These are phyloP conservation scores for Argyresthia goedartella DNA, from an alignment of 2,888 invertebrate species.

Conservation along the genomic window DNA sequence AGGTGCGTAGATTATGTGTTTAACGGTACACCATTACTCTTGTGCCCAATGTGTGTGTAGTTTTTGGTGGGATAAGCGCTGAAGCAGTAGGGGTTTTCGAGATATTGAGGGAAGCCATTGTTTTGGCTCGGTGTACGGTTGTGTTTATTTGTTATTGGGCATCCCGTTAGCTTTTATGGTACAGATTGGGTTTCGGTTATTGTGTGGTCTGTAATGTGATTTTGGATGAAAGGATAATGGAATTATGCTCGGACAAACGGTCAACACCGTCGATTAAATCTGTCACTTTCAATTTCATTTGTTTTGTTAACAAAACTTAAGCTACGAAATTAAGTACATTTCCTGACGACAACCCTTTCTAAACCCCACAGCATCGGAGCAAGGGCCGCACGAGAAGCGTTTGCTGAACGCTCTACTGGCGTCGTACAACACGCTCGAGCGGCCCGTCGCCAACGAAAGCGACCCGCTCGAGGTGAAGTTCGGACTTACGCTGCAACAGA, in stretches of 20 bases:
- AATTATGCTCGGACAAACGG: neutral
- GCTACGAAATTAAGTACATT: no score
- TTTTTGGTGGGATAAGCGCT: constrained; percentile 15
- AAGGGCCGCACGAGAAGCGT: constrained; percentile 91
- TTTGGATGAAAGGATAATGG: neutral
- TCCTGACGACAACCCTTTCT: no score
- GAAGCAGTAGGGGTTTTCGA: constrained; percentile 6
- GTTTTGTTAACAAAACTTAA: no score
- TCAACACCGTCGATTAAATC: no score
- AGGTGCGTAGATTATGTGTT: constrained; percentile 44
- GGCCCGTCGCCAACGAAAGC: constrained; percentile 93
- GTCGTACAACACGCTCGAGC: constrained; percentile 89
- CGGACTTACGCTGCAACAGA: constrained; percentile 92
- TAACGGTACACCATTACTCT: constrained; percentile 25
- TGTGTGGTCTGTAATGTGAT: neutral
- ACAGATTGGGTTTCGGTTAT: neutral
- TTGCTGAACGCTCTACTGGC: constrained; percentile 86
- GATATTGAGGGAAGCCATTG: neutral
- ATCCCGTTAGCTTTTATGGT: no score
- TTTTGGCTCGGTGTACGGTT: no score
- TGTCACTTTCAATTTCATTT: no score
- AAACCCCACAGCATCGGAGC: constrained; percentile 80
- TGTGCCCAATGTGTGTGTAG: constrained; percentile 28
- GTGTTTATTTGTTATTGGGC: no score
- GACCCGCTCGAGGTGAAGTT: constrained; percentile 92